Evolutionary conservation across 2,113 vertebrate genomes (phyloP).

Genomic region (Podarcis muralis): DNA sequence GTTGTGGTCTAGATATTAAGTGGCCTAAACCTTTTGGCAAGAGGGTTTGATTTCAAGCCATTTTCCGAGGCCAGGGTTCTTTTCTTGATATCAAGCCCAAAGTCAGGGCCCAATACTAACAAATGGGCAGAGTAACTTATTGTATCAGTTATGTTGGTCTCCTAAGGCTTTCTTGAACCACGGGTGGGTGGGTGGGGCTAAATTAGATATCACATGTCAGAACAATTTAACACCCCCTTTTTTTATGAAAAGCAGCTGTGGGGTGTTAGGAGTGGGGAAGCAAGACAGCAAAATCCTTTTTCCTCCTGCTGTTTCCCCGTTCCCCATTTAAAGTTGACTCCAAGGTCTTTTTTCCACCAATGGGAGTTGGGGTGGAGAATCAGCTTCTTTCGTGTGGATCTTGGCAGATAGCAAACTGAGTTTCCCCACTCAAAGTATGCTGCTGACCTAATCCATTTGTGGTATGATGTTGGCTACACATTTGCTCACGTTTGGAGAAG

Average conservation of each 20-base stretch:
- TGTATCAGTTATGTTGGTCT: not conserved
- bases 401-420: slow-evolving; percentile 88
- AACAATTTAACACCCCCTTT: too few relatives aligned
- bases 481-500: slow-evolving; percentile 85
- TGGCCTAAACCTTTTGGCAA: not conserved
- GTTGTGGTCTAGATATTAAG: accelerated
- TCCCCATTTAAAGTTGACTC: not conserved
- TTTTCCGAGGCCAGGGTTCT: not conserved
- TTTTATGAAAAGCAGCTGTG: not conserved
- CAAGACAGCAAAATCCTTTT: not conserved
- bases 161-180: not conserved
- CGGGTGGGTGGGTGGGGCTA: not conserved
- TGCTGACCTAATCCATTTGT: slow-evolving; percentile 97
- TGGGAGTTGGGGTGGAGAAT: not conserved
- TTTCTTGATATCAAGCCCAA: not conserved
- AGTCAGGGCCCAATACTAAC: not conserved
- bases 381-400: slow-evolving; percentile 90
- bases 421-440: slow-evolving; percentile 92
- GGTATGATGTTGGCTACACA: slow-evolving; percentile 90
- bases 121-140: not conserved
- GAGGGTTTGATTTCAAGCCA: not conserved
- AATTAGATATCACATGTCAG: not conserved
- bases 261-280: not conserved
- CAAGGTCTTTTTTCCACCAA: not conserved
- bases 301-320: not conserved